A percentile compares a stretch with the other conserved stretches of the same genome.
Conservation (phyloP, 2,888 invertebrate species). For the Cephus nigrinus region DNA sequence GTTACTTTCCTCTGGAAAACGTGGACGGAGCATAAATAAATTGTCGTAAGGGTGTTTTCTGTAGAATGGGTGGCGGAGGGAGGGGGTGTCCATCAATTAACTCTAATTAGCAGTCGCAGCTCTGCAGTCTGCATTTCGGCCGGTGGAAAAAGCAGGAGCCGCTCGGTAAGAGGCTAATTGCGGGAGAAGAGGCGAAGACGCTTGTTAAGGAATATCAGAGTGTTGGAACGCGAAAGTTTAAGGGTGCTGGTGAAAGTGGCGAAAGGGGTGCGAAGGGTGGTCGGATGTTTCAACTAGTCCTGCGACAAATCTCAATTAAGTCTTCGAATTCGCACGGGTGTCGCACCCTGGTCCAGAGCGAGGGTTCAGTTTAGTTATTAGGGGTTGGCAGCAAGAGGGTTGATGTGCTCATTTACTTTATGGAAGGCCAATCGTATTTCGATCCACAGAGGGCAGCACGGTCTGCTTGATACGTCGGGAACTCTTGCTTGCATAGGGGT, state of each 20-base stretch:
- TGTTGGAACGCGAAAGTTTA: constrained; percentile 1
- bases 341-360: background rate
- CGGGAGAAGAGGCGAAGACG: constrained; percentile 11
- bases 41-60: background rate
- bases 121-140: constrained; percentile 10
- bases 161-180: constrained; percentile 13
- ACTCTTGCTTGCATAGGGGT: constrained; percentile 2
- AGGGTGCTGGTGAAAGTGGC: background rate
- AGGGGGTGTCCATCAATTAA: constrained; percentile 44
- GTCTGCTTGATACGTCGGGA: background rate
- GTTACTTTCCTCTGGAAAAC: constrained; percentile 15
- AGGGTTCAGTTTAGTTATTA: background rate
- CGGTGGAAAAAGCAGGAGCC: constrained; percentile 31
- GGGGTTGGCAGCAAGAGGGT: background rate
- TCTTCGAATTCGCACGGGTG: background rate
- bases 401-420: constrained; percentile 12
- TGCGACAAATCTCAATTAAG: background rate
- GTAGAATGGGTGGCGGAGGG: background rate
- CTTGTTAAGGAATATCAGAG: constrained; percentile 5
- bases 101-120: constrained; percentile 34
- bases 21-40: constrained; percentile 11
- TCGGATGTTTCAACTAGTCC: background rate
- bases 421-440: background rate
- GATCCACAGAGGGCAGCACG: constrained; percentile 7
- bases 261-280: constrained; percentile 15